Base-by-base conservation (phyloP, 1,140 invertebrate species). In the Formica selysi region DNA sequence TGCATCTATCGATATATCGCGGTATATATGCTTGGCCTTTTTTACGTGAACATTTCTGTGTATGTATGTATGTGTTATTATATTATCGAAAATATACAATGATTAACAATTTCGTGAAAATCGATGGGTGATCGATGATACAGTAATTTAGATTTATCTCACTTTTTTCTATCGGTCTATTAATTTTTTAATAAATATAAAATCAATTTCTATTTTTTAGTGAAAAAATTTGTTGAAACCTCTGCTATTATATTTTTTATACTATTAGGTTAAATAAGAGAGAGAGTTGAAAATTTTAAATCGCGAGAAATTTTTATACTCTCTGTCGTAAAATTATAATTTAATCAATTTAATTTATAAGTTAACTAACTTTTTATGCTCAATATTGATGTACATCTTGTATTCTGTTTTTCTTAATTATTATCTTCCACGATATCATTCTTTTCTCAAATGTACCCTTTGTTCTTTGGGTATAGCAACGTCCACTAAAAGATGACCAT, bases 401-500 rank as follows among this genome's bases (percentile, higher is more conserved):
- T 5, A 51, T 51, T 51, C 19, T 5, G 16, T 51, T 19, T 51
- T 51, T 44, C 36, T 70, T 29, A 13, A 41, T 0, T 38, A n/a
- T 41, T 19, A 41, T 70, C n/a, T n/a, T 67, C 0, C n/a, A 29
- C 11, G 0, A 41, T 11, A 5, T 1, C 16, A 5, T 88, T 91
- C 88, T n/a, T 44, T 7, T 48, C 13, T 65, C 29, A 26, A 1
- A 38, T 13, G 11, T 11, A 11, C 16, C 19, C 54, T 65, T 26
- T 11, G n/a, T 11, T 44, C 22, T 44, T 16, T 5, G 26, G 41
- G 51, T 61, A 19, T 44, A 54, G 85, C 80, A 80, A 90, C 85
- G 93, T 90, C 90, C 92, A 92, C 70, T 74, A 91, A 92, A 93
- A 89, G 93, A 90, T 88, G 89, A 76, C 90, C 90, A 90, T 89